phyloP scores from a whole-genome alignment of 2,113 vertebrate species.

The Acanthochromis polyacanthus region DNA sequence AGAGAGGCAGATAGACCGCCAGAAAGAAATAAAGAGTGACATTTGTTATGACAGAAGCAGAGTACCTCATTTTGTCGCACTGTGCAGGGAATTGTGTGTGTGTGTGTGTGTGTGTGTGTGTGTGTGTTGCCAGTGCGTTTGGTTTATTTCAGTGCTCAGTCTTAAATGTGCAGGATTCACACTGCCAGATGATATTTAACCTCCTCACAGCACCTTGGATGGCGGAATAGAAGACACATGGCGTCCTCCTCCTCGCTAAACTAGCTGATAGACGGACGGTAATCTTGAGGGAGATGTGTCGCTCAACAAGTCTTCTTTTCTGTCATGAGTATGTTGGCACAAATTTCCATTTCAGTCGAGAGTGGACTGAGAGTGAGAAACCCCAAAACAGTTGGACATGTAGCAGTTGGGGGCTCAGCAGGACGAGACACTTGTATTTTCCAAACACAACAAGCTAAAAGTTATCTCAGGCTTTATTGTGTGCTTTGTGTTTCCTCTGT shows the following conservation, averaged over 20 bases:
- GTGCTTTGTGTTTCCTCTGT: background rate
- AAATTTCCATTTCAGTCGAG: constrained; percentile 23
- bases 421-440: background rate
- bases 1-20: constrained; percentile 19
- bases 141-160: constrained; percentile 16
- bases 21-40: constrained; percentile 51
- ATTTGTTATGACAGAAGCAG: constrained; percentile 51
- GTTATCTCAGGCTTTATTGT: background rate
- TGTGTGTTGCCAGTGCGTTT: background rate
- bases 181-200: constrained; percentile 20
- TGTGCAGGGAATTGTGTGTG: constrained; percentile 45
- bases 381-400: constrained; percentile 26
- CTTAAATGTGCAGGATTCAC: background rate
- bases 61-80: constrained; percentile 43
- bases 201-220: constrained; percentile 4
- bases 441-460: background rate
- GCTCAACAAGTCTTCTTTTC: constrained; percentile 4
- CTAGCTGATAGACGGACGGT: background rate
- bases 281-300: constrained; percentile 35
- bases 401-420: constrained; percentile 10
- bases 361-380: constrained; percentile 2
- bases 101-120: constrained; percentile 19
- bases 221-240: background rate
- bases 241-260: background rate
- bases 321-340: constrained; percentile 17